phyloP scores from a whole-genome alignment of 1,140 invertebrate genomes.

The Drosophila erecta region DNA sequence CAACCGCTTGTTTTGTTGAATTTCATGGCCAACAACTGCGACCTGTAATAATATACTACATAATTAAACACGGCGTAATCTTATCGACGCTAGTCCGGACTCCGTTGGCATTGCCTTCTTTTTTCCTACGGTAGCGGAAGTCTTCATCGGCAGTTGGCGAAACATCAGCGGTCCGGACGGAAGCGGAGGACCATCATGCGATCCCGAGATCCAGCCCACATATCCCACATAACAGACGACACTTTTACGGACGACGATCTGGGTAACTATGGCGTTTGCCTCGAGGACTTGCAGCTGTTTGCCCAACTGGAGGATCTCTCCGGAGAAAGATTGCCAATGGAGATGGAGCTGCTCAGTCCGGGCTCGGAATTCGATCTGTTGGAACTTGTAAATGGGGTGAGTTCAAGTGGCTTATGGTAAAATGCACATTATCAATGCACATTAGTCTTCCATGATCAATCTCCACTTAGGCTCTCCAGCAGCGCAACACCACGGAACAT shows the following conservation, averaged over 20 bases:
- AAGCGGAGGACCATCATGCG: not conserved
- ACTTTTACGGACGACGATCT: not conserved
- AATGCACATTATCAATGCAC: not conserved
- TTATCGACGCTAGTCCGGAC: conserved; percentile 25
- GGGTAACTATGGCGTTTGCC: conserved; percentile 36
- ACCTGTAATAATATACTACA: conserved; percentile 39
- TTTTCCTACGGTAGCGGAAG: conserved; percentile 11
- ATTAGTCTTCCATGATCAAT: too few species aligned
- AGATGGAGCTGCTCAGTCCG: conserved; percentile 8
- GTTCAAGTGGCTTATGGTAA: not conserved
- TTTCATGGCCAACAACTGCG: conserved; percentile 9
- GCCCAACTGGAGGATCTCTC: conserved; percentile 36
- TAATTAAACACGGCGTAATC: conserved; percentile 44
- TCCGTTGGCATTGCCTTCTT: not conserved
- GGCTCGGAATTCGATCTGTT: conserved; percentile 19
- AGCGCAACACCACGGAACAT: not conserved
- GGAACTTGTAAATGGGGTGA: conserved; percentile 34
- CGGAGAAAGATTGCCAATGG: conserved; percentile 1
- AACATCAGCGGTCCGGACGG: conserved; percentile 7
- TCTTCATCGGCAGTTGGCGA: conserved; percentile 19
- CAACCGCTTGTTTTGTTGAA: not conserved
- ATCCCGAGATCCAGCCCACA: not conserved
- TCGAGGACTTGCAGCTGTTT: conserved; percentile 60
- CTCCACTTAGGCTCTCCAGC: not conserved
- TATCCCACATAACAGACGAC: not conserved